These are phyloP conservation scores for Neoarius graeffei DNA, from an alignment of 2,113 vertebrate species.

Conservation along the genomic window DNA sequence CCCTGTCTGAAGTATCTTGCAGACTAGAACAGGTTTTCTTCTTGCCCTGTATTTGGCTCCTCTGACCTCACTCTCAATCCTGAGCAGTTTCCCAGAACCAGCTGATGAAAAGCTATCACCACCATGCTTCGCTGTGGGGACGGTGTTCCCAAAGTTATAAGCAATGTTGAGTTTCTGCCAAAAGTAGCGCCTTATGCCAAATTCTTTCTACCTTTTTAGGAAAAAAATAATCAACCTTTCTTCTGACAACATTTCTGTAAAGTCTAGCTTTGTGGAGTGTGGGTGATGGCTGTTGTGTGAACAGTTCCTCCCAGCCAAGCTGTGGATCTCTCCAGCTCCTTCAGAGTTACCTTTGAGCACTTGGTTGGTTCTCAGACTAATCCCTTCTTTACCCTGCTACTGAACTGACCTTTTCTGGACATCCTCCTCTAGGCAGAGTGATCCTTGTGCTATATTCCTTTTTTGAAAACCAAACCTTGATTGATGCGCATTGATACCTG, in stretches of 20 bases:
- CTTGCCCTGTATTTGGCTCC: neutral
- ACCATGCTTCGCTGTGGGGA: neutral
- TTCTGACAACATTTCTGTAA: neutral
- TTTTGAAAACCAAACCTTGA: neutral
- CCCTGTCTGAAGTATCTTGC: neutral
- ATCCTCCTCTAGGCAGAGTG: neutral
- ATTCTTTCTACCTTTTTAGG: neutral
- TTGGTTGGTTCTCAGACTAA: neutral
- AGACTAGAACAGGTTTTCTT: neutral
- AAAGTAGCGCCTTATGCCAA: neutral
- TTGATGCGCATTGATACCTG: too few species aligned
- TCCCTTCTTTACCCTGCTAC: neutral
- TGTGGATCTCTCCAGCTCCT: neutral
- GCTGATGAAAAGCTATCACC: neutral
- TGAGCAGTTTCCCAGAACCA: neutral
- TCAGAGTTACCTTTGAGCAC: neutral
- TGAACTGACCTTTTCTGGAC: neutral
- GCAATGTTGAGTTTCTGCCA: neutral
- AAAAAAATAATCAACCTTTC: neutral
- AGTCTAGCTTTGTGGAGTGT: neutral
- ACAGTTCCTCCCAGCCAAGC: neutral
- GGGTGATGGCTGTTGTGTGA: neutral
- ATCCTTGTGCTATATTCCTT: neutral
- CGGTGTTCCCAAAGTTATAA: neutral
- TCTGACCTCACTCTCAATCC: neutral